Evolutionary conservation across 2,888 invertebrate species (phyloP).

Genomic region (Alentia gelatinosa): DNA sequence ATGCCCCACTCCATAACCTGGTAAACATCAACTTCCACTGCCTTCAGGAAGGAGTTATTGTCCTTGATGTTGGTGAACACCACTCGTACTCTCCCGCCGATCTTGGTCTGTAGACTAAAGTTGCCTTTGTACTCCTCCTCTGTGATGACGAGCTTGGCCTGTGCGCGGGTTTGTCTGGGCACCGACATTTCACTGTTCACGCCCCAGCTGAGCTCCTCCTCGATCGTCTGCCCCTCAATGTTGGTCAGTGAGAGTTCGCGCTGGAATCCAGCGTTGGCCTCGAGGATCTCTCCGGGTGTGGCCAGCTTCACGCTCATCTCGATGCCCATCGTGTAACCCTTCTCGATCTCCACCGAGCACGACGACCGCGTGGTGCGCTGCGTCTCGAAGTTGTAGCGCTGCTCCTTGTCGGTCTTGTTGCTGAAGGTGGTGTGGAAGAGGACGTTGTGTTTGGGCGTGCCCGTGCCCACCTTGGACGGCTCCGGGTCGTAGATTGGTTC

Average conservation of each 20-base stretch:
- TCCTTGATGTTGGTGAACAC: slow-evolving; percentile 79
- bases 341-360: slow-evolving; percentile 72
- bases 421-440: slow-evolving; percentile 77
- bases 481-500: slow-evolving; percentile 71
- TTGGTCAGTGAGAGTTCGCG: slow-evolving; percentile 79
- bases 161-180: slow-evolving; percentile 72
- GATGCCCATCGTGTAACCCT: slow-evolving; percentile 73
- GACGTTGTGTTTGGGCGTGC: slow-evolving; percentile 65
- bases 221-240: slow-evolving; percentile 76
- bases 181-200: slow-evolving; percentile 81
- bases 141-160: slow-evolving; percentile 81
- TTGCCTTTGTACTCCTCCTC: slow-evolving; percentile 81
- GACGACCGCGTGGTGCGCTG: slow-evolving; percentile 76
- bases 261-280: slow-evolving; percentile 81
- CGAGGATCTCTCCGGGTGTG: slow-evolving; percentile 80
- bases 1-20: slow-evolving; percentile 68
- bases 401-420: slow-evolving; percentile 75
- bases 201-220: slow-evolving; percentile 81
- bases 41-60: slow-evolving; percentile 80
- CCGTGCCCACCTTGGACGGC: slow-evolving; percentile 58
- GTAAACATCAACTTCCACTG: slow-evolving; percentile 74
- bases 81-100: slow-evolving; percentile 77
- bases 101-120: slow-evolving; percentile 78
- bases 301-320: slow-evolving; percentile 81
- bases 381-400: slow-evolving; percentile 78